These are phyloP conservation scores for Tachysurus fulvidraco DNA, from an alignment of 2,113 vertebrate species.

Conservation along the genomic window DNA sequence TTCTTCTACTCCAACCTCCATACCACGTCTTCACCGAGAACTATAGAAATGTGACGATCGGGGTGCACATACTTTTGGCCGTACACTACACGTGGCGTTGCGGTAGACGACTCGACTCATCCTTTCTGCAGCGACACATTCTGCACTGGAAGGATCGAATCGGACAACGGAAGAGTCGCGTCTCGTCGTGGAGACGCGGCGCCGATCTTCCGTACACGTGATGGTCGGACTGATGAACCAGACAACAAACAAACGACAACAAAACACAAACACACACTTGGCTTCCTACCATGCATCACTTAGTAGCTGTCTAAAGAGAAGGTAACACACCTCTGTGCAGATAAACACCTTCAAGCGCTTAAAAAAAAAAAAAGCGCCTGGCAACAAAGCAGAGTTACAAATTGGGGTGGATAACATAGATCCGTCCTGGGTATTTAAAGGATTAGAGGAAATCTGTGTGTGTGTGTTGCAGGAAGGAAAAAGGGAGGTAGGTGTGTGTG, in stretches of 20 bases:
- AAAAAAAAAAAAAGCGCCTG: not conserved
- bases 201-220: too few species aligned
- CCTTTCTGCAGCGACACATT: not conserved
- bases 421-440: not conserved
- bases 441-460: slow-evolving; percentile 5
- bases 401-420: not conserved
- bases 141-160: not conserved
- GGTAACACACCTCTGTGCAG: slow-evolving; percentile 1
- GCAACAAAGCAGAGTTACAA: not conserved
- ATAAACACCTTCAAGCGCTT: not conserved
- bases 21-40: not conserved
- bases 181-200: too few species aligned
- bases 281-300: not conserved
- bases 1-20: not conserved
- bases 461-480: not conserved
- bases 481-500: not conserved
- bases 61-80: not conserved
- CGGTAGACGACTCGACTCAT: too few species aligned
- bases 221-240: not conserved
- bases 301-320: not conserved
- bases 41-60: not conserved
- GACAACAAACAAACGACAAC: not conserved
- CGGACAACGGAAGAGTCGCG: not conserved
- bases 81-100: too few species aligned
- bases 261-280: not conserved